These are phyloP conservation scores for Eupsilia transversa DNA, from an alignment of 2,888 invertebrate species.

Conservation along the genomic window DNA sequence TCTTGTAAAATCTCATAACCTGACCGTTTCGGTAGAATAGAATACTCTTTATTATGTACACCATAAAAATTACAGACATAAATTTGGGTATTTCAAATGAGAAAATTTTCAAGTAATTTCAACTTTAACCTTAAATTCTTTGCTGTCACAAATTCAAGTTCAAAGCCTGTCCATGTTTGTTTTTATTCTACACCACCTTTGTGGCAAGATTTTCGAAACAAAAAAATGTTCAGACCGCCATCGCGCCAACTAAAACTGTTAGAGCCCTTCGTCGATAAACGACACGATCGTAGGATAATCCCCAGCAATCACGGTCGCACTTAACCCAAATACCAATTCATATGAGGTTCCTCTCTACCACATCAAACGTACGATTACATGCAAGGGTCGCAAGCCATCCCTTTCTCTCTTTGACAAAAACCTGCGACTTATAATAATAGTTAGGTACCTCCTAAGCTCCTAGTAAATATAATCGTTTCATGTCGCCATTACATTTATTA, in stretches of 20 bases:
- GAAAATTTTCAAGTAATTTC: not conserved
- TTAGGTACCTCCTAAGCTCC: conserved; percentile 13
- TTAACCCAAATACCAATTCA: conserved; percentile 67
- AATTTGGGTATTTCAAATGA: not conserved
- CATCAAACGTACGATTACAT: conserved; percentile 50
- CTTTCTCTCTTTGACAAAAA: conserved; percentile 43
- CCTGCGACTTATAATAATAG: conserved; percentile 19
- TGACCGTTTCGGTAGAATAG: not conserved
- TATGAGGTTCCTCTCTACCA: conserved; percentile 52
- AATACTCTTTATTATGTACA: no score
- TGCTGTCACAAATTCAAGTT: conserved; percentile 5
- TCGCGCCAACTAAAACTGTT: conserved; percentile 20
- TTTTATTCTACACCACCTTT: conserved; percentile 10
- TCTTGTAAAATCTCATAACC: conserved; percentile 7
- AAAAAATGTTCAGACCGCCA: conserved; percentile 29
- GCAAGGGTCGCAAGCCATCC: conserved; percentile 48
- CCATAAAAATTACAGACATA: no score
- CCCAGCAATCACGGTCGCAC: conserved; percentile 58
- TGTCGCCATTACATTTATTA: conserved; percentile 50
- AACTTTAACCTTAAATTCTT: conserved; percentile 1
- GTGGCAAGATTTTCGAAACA: not conserved
- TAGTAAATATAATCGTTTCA: conserved; percentile 38
- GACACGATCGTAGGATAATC: conserved; percentile 61
- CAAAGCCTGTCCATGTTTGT: not conserved
- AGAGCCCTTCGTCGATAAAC: conserved; percentile 44